Evolutionary conservation across 2,888 invertebrate species (phyloP), one percentile per base, ranked within the genome.

Genomic region (Noctua pronuba): DNA sequence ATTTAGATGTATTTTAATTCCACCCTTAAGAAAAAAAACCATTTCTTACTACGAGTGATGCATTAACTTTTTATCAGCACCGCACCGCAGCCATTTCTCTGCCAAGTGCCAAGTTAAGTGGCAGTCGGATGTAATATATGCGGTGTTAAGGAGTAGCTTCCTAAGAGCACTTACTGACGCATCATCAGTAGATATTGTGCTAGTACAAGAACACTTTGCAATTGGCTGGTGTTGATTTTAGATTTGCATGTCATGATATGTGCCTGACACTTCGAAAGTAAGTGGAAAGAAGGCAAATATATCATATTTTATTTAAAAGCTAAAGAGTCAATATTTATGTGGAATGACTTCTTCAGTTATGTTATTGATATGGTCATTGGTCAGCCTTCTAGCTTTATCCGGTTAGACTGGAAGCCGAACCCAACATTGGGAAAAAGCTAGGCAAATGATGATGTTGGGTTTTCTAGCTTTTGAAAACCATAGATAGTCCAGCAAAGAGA

Each of bases 91-190:
- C 21, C 49, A 74, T 79, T 71, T 79, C 80, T 62, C 35, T 7
- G 49, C 62, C 66, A 58, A 83, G 73, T 69, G 60, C 35, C 4
- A 21, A 55, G 13, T 46, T 52, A 84, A 84, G 79, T 75, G 79
- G 75, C 35, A 64, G 62, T 75, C 41, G 52, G 70, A 72, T 68
- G 44, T 83, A 52, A 84, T 60, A n/a, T 66, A 80, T 76, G 49
- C 65, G 8, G 64, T 55, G 84, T 70, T 76, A 76, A 84, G 76
- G 38, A 35, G 70, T 2, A 44, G 38, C 52, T 66, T 76, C 52
- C 44, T 21, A 66, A 83, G 60, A 52, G 62, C 71, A 62, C 76
- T 75, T 66, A 38, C 64, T 60, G n/a, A 69, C 8, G 69, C 65
- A 60, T 73, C 69, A 73, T 80, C 67, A 65, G 46, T 69, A 13